Evolutionary conservation across 2,888 invertebrate genomes (phyloP).

Genomic region (Cheilosia soror): DNA sequence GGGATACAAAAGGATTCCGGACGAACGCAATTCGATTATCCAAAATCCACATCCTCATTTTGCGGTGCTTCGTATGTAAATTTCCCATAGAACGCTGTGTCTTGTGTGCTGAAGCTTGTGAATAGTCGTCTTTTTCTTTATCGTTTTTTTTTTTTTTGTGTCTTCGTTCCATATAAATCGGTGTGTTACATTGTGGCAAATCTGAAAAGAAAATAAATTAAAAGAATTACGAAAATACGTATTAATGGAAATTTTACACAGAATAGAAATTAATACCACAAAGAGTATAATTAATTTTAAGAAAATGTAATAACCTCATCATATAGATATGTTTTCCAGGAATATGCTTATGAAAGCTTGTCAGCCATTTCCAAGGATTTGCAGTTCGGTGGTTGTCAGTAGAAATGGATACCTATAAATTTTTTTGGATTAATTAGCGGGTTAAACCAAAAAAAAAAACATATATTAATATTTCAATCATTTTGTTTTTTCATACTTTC

Average conservation of each 20-base stretch:
- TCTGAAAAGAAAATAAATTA: conserved; percentile 61
- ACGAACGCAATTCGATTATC: conserved; percentile 75
- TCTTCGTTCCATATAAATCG: conserved; percentile 30
- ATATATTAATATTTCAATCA: too few species aligned
- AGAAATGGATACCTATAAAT: too few species aligned
- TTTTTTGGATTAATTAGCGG: too few species aligned
- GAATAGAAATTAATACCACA: too few species aligned
- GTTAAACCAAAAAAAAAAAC: too few species aligned
- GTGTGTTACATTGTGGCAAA: conserved; percentile 59
- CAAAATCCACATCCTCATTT: conserved; percentile 75
- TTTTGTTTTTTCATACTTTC: too few species aligned
- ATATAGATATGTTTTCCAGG: too few species aligned
- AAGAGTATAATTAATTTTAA: too few species aligned
- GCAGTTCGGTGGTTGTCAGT: too few species aligned
- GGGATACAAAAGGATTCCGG: conserved; percentile 72
- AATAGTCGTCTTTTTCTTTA: not conserved
- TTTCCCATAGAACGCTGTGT: conserved; percentile 48
- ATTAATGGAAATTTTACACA: conserved; percentile 31
- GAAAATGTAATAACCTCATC: too few species aligned
- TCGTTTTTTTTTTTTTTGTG: not conserved
- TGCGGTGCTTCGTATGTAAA: conserved; percentile 74
- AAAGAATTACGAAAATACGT: conserved; percentile 45
- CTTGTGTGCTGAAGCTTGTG: conserved; percentile 6
- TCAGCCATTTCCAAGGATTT: too few species aligned
- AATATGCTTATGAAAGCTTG: too few species aligned